These are phyloP conservation scores for Scarus forsteni DNA, from an alignment of 2,797 vertebrate species.

Conservation along the genomic window DNA sequence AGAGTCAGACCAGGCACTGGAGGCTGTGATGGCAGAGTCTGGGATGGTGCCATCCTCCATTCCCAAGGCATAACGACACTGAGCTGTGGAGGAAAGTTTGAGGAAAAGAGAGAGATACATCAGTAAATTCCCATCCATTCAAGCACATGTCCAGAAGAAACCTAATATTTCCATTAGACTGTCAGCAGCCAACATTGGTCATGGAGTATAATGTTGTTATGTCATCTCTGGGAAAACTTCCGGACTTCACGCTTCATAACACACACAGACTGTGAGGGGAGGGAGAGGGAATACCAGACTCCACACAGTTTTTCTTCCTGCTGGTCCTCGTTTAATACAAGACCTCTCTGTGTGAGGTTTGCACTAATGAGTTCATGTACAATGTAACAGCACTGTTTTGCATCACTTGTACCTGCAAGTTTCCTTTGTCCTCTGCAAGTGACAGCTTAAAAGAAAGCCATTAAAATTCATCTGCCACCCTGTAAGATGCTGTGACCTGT, in stretches of 20 bases:
- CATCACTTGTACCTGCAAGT: slow-evolving; percentile 33
- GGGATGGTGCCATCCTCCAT: slow-evolving; percentile 95
- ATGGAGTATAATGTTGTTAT: slow-evolving; percentile 61
- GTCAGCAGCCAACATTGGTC: slow-evolving; percentile 61
- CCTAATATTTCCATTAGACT: slow-evolving; percentile 66
- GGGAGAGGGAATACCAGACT: slow-evolving; percentile 11
- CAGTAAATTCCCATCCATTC: slow-evolving; percentile 45
- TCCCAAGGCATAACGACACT: slow-evolving; percentile 93
- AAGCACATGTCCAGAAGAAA: slow-evolving; percentile 57
- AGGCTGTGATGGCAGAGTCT: slow-evolving; percentile 92
- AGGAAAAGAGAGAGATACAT: slow-evolving; percentile 40
- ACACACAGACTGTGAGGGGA: slow-evolving; percentile 29
- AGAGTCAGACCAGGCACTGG: slow-evolving; percentile 95
- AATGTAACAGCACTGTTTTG: slow-evolving; percentile 32
- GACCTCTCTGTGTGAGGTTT: slow-evolving; percentile 1
- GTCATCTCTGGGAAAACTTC: slow-evolving; percentile 73
- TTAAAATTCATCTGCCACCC: slow-evolving; percentile 12
- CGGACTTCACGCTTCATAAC: slow-evolving; percentile 54
- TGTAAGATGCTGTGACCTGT: slow-evolving; percentile 1
- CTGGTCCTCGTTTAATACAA: slow-evolving; percentile 32
- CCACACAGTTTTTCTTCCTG: slow-evolving; percentile 10
- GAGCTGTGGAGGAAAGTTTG: slow-evolving; percentile 76
- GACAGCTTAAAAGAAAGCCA: slow-evolving; percentile 19
- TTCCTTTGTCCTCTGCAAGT: slow-evolving; percentile 13
- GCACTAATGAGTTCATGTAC: slow-evolving; percentile 35